Base-by-base conservation (phyloP, 2,113 vertebrate genomes). In the Lethenteron camtschaticum region DNA sequence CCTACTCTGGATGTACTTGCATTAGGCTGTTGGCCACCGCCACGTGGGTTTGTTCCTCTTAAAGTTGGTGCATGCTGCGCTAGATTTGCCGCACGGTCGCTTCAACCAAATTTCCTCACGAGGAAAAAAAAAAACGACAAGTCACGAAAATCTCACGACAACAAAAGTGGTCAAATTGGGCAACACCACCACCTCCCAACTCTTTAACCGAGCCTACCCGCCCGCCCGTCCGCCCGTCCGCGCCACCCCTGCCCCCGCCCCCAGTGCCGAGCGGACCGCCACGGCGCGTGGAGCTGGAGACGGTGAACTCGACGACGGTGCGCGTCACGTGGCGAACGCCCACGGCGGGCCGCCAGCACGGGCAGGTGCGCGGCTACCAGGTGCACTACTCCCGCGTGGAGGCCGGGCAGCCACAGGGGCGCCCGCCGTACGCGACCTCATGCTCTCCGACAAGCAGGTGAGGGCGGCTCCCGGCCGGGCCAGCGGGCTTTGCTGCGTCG, bases 201-300 rank as follows among this genome's bases (percentile, higher is more conserved):
- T 41, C 41, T 41, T 5, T 41, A 41, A 41, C 41, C 41, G 41
- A 41, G 41, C 41, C 41, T 41, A 41, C 41, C 41, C 41, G 41
- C 41, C 41, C 41, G 41, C 41, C 41, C 41, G 41, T 6, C 41
- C 41, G 41, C 24, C 24, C 24, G 24, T 24, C 60, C 60, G 14
- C 9, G 10, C 20, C 20, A 20, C 14, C 60, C 60, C 5, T 66
- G 14, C 2, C 20, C 6, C 18, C 60, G 18, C 10, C 60, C 63
- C 63, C 24, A 96, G 94, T 95, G 89, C 87, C 89, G 11, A 88
- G 86, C 56, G 91, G 89, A 68, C 91, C 91, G 55, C 91, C 94
- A 0, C 79, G 94, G 70, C 92, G 88, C 75, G 85, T 97, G 73
- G 86, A 90, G 77, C 86, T 83, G 1, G 86, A 90, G 9, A 81